Base-by-base conservation (phyloP, 1,140 invertebrate species). In the Drosophila sp. region DNA sequence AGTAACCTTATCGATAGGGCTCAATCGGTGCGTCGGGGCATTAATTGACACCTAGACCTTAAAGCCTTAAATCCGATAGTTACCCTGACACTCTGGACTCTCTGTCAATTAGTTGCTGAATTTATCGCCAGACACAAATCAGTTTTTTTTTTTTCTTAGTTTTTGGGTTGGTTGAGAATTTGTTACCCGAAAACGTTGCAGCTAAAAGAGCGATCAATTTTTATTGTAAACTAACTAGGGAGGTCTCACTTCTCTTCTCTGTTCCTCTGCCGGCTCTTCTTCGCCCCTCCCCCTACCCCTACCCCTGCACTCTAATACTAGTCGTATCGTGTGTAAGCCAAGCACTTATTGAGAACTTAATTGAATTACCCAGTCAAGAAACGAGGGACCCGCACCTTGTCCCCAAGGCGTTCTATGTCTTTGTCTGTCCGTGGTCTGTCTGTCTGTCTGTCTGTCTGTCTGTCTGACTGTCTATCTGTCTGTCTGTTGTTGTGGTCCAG, bases 121-220 rank as follows among this genome's bases (percentile, higher is more conserved):
- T 89, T 89, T 89, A 89, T 89, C 84, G 65, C 69, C 51, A 54
- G 73, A 66, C 76, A 89, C 84, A 89, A 89, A 89, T 89, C 83
- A 89, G 79, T 72, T 69, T 51, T 50, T 38, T 29, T 64, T 38
- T 53, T 32, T 40, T 16, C 6, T 62, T 36, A 14, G 11, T 34
- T 48, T 45, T 59, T 38, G 45, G 46, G 3, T 59, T 38, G 53
- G 46, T 3, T 51, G 32, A 27, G n/a, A 75, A 79, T 79, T 79
- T 73, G 69, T 80, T 77, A 74, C 66, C 74, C 78, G 69, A 78
- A 82, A 76, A 76, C 36, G 62, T 62, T 51, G 50, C 40, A 70
- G 70, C 74, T 89, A 89, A 89, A 56, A 89, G 83, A 89, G 83
- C 80, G 76, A 89, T 89, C 83, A 89, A 89, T 89, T 89, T 89